phyloP scores from a whole-genome alignment of 2,888 invertebrate genomes.

The Resseliella maxima region DNA sequence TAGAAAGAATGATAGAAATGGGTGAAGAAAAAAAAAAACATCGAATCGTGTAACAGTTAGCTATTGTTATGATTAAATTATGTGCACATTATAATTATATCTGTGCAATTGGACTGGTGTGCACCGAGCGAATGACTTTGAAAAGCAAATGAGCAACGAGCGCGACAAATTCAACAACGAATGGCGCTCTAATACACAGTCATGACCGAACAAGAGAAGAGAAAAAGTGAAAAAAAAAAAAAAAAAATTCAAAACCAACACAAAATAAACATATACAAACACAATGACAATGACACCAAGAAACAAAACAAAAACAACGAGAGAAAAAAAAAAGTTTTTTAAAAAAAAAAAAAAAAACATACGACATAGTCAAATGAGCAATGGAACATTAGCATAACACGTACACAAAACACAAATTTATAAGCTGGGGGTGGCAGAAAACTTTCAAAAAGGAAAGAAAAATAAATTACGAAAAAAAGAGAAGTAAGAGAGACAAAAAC shows the following conservation, averaged over 20 bases:
- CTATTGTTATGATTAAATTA: conserved; percentile 51
- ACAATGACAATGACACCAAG: neutral
- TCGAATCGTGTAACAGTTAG: conserved; percentile 11
- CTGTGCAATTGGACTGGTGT: conserved; percentile 53
- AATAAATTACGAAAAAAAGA: neutral
- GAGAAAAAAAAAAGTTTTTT: neutral
- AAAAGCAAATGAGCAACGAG: neutral
- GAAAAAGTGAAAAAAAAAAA: neutral
- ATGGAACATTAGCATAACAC: conserved; percentile 37
- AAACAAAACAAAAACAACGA: neutral
- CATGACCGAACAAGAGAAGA: neutral
- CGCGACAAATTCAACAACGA: neutral
- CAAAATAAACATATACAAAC: neutral
- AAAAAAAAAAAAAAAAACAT: neutral
- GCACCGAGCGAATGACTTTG: conserved; percentile 46
- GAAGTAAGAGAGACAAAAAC: neutral
- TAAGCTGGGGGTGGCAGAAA: conserved; percentile 30
- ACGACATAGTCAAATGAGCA: conserved; percentile 29
- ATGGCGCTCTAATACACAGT: neutral
- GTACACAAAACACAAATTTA: conserved; percentile 32
- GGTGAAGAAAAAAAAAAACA: neutral
- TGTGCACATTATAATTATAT: conserved; percentile 48
- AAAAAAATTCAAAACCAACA: neutral
- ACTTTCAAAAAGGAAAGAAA: no score
- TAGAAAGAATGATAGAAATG: neutral